Conservation (phyloP, 2,113 vertebrate genomes). For the Tragelaphus imberbis region DNA sequence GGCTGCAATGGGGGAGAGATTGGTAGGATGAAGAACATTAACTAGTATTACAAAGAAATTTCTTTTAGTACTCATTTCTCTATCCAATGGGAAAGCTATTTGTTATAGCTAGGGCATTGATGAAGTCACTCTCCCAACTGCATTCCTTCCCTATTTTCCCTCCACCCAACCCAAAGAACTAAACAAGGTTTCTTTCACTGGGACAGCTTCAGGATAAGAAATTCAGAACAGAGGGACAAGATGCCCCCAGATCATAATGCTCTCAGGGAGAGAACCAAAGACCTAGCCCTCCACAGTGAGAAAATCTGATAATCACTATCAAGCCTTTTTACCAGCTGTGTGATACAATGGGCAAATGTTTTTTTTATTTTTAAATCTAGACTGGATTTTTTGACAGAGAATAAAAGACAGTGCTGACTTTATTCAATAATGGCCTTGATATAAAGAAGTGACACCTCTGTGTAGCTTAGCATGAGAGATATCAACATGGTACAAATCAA, state of each 20-base stretch:
- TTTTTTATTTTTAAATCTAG: conserved; percentile 3
- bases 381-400: not conserved
- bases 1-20: not conserved
- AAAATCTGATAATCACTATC: not conserved
- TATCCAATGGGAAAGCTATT: not conserved
- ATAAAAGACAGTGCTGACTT: not conserved
- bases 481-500: not conserved
- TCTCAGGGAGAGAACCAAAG: not conserved
- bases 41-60: not conserved
- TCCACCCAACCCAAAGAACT: not conserved
- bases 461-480: not conserved
- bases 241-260: not conserved
- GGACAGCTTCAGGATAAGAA: not conserved
- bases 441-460: not conserved
- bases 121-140: not conserved
- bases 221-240: not conserved
- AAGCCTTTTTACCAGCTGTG: not conserved
- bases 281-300: not conserved
- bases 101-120: not conserved
- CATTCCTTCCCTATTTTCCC: not conserved
- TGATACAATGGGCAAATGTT: not conserved
- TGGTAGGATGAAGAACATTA: not conserved
- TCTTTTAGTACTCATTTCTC: not conserved
- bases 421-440: not conserved
- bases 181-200: not conserved